phyloP scores from a whole-genome alignment of 2,888 invertebrate genomes.

The Bellardia bayeri region DNA sequence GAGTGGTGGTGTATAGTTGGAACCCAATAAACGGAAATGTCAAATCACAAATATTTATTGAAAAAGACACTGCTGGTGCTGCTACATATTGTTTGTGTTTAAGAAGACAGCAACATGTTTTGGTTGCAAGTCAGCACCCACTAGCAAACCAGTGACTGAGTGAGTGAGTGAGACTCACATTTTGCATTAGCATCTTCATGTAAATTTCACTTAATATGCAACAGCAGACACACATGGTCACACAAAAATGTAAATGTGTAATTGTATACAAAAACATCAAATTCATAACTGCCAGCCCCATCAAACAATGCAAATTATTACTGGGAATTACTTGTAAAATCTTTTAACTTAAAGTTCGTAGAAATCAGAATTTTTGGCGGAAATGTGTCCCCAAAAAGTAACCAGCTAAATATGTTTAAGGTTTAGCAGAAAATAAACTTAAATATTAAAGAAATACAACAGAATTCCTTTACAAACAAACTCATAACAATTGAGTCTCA shows the following conservation, averaged over 20 bases:
- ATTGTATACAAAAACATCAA: constrained; percentile 29
- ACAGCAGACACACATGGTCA: constrained; percentile 25
- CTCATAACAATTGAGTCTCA: too few relatives aligned
- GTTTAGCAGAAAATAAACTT: too few relatives aligned
- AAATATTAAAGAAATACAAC: too few relatives aligned
- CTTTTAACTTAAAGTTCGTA: background rate
- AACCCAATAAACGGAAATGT: constrained; percentile 64
- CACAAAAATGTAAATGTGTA: constrained; percentile 45
- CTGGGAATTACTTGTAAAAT: constrained; percentile 12
- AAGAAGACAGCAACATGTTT: background rate
- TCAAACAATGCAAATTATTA: constrained; percentile 40
- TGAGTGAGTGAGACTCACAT: background rate
- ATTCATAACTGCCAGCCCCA: constrained; percentile 15
- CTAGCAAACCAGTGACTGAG: background rate
- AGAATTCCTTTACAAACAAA: too few relatives aligned
- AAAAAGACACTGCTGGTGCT: constrained; percentile 36
- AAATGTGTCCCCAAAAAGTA: background rate
- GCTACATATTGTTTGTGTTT: constrained; percentile 18
- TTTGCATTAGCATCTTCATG: constrained; percentile 16
- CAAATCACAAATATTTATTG: constrained; percentile 71
- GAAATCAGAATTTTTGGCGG: background rate
- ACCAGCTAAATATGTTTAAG: too few relatives aligned
- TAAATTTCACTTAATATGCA: constrained; percentile 44
- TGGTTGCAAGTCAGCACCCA: constrained; percentile 23
- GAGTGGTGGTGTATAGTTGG: constrained; percentile 4